Evolutionary conservation across 2,888 invertebrate genomes (phyloP).

Genomic region (Brenthis daphne): DNA sequence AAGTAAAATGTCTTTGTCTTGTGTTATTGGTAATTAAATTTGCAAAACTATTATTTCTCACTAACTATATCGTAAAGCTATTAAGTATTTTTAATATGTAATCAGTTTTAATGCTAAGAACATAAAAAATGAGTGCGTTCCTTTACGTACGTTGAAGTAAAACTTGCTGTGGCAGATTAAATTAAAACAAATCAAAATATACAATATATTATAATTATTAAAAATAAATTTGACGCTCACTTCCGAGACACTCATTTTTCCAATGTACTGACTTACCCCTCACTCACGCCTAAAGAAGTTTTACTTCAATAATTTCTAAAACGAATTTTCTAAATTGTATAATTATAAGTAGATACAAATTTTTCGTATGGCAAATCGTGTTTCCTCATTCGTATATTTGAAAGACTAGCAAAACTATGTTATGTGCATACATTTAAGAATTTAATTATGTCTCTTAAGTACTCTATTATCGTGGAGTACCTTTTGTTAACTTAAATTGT

Average conservation of each 20-base stretch:
- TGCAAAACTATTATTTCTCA: constrained; percentile 6
- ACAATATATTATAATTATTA: too few relatives aligned
- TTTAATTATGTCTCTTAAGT: neutral
- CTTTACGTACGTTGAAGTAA: too few relatives aligned
- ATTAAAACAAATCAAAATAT: too few relatives aligned
- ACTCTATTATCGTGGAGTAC: neutral
- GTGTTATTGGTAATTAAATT: neutral
- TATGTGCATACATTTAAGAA: constrained; percentile 1
- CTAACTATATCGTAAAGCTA: constrained; percentile 3
- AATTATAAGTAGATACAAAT: constrained; percentile 16
- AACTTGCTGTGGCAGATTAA: neutral
- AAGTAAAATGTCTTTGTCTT: neutral
- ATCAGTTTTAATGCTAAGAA: neutral
- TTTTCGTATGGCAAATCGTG: constrained; percentile 6
- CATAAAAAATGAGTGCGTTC: too few relatives aligned
- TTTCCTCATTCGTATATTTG: neutral
- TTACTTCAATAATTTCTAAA: neutral
- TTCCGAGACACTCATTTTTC: too few relatives aligned
- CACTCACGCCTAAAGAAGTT: too few relatives aligned
- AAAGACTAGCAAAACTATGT: neutral
- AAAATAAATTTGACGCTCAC: too few relatives aligned
- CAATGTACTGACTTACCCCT: too few relatives aligned
- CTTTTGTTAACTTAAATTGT: constrained; percentile 7
- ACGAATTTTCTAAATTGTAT: constrained; percentile 5
- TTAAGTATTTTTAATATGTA: constrained; percentile 2